A percentile compares a stretch with the other conserved stretches of the same genome.
Evolutionary conservation across 2,888 invertebrate genomes (phyloP).

Genomic region (Lomographa bimaculata): DNA sequence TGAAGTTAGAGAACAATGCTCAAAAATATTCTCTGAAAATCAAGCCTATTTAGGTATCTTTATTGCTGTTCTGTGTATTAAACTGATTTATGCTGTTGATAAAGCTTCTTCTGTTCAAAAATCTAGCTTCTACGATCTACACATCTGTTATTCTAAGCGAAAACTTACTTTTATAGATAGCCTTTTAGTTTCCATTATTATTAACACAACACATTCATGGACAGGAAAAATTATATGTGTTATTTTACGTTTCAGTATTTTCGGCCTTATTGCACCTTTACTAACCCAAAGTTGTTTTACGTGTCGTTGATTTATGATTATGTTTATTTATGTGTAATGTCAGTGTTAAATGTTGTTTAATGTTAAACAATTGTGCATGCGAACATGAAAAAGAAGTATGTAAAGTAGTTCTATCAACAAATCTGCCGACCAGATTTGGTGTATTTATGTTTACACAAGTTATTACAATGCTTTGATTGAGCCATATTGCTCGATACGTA

Average conservation of each 20-base stretch:
- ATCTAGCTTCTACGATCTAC: too few species aligned
- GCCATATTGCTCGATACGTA: conserved; percentile 17
- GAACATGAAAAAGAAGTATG: conserved; percentile 17
- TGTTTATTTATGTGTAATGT: conserved; percentile 7
- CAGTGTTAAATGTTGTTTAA: conserved; percentile 5
- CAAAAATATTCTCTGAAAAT: too few species aligned
- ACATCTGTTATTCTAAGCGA: too few species aligned
- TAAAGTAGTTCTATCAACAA: conserved; percentile 27
- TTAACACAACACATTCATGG: conserved; percentile 78
- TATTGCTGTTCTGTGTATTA: too few species aligned
- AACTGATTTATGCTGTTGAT: too few species aligned
- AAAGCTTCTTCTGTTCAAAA: too few species aligned
- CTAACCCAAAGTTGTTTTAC: conserved; percentile 56
- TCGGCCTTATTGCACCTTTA: conserved; percentile 59
- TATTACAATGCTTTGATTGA: conserved; percentile 11
- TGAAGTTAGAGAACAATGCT: too few species aligned
- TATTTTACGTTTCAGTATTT: conserved; percentile 39
- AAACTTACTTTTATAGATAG: too few species aligned
- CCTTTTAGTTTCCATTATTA: too few species aligned
- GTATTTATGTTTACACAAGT: conserved; percentile 17
- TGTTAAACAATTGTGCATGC: conserved; percentile 24
- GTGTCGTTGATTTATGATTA: conserved; percentile 3
- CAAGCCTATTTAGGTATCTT: too few species aligned
- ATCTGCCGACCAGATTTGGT: conserved; percentile 55
- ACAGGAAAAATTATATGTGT: conserved; percentile 57